A percentile compares a stretch with the other conserved stretches of the same genome.
These are phyloP conservation scores for Cavia porcellus DNA, from an alignment of 2,113 vertebrate species.

Conservation along the genomic window DNA sequence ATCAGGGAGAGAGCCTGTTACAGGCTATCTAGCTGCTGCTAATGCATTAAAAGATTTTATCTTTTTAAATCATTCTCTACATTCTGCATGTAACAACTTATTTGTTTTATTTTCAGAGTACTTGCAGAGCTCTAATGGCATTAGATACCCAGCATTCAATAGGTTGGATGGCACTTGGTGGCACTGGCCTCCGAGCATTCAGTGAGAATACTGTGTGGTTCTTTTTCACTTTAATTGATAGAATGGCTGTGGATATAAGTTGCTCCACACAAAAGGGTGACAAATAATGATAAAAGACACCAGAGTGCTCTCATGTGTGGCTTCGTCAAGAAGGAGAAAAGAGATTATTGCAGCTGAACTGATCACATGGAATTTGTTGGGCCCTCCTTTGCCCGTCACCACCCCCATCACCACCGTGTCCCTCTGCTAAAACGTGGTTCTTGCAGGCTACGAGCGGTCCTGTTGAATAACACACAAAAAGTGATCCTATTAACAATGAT, in stretches of 20 bases:
- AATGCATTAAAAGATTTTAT: conserved; percentile 73
- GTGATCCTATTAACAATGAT: conserved; percentile 90
- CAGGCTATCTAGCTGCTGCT: conserved; percentile 12
- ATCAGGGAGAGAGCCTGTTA: conserved; percentile 41
- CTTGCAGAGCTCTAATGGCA: conserved; percentile 85
- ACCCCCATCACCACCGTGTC: conserved; percentile 80
- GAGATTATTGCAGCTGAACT: conserved; percentile 93
- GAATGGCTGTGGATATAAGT: conserved; percentile 92
- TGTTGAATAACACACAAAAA: conserved; percentile 84
- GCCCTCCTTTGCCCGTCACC: conserved; percentile 76
- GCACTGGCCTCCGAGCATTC: conserved; percentile 86
- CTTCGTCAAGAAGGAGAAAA: conserved; percentile 91
- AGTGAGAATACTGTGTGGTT: conserved; percentile 88
- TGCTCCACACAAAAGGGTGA: conserved; percentile 90
- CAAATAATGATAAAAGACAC: conserved; percentile 93
- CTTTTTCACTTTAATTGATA: conserved; percentile 92
- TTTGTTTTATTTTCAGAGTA: conserved; percentile 82
- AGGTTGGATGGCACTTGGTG: conserved; percentile 86
- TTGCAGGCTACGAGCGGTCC: conserved; percentile 83
- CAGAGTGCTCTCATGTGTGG: conserved; percentile 92
- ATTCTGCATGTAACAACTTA: conserved; percentile 78
- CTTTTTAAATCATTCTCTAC: conserved; percentile 81
- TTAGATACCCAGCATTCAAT: conserved; percentile 87
- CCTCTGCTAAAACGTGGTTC: conserved; percentile 79
- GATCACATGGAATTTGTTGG: conserved; percentile 90